Evolutionary conservation across 1,140 invertebrate species (phyloP).

Genomic region (Caerostris darwini): DNA sequence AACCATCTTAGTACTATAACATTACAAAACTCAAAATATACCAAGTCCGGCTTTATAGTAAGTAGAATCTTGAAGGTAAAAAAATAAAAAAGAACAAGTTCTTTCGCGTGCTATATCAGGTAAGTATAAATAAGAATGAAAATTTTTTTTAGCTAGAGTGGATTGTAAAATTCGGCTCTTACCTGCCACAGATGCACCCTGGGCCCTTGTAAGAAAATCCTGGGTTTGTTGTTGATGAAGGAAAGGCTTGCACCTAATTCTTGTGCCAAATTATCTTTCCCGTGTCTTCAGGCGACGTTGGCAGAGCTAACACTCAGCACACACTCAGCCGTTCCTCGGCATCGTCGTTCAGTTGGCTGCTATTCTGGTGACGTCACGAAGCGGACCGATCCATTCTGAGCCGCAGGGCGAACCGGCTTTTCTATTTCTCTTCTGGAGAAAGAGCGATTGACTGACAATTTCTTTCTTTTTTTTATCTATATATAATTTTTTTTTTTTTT

Average conservation of each 20-base stretch:
- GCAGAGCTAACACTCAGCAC: background rate
- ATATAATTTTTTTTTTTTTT: too few relatives aligned
- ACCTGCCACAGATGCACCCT: background rate
- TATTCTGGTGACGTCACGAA: slow-evolving; percentile 49
- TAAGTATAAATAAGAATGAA: background rate
- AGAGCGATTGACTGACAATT: too few relatives aligned
- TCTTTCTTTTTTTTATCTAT: too few relatives aligned
- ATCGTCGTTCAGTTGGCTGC: slow-evolving; percentile 44
- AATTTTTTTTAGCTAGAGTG: too few relatives aligned
- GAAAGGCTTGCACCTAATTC: background rate
- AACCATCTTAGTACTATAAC: background rate
- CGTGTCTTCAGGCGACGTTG: background rate
- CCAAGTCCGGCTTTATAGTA: background rate
- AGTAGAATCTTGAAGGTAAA: background rate
- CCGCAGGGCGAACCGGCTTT: slow-evolving; percentile 42
- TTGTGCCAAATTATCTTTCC: background rate
- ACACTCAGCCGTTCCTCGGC: slow-evolving; percentile 28
- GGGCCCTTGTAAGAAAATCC: background rate
- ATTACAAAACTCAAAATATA: background rate
- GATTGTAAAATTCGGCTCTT: background rate
- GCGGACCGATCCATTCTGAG: slow-evolving; percentile 49
- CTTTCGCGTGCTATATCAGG: background rate
- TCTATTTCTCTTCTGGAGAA: background rate
- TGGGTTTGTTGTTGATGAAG: background rate
- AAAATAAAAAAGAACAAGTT: background rate